Base-by-base conservation (phyloP, 2,888 invertebrate genomes). In the Patella caerulea region DNA sequence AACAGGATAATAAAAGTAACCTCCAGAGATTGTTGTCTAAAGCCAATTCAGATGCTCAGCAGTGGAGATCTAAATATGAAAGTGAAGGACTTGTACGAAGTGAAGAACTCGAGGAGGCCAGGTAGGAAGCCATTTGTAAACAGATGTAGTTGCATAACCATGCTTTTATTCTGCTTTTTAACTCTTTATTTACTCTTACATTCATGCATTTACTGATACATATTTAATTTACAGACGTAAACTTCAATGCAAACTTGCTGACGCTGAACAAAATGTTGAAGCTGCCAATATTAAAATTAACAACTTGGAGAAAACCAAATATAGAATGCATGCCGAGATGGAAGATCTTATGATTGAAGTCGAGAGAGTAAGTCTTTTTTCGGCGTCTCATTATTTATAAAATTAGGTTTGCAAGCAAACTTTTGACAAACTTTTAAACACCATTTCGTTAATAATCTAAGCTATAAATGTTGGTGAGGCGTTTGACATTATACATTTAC, bases 61-160 rank as follows among this genome's bases (percentile, higher is more conserved):
- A 98, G 87, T 98, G 98, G 98, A 95, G 98, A 91, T 96, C 97
- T 93, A 98, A 98, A 93, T 98, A 98, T 95, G 99, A 99, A 93
- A 96, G 96, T 90, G 99, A 87, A 74, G 89, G 88, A 52, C 55
- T 76, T 17, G 97, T 98, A 55, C 83, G 89, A 77, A 83, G 88
- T 72, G 89, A 91, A 82, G 93, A 93, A 78, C 82, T 92, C 70
- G 92, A 92, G 74, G 93, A 93, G 79, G 89, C 90, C 15, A 87
- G 77, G 80, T 80, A 73, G 72, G 74, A 69, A 45, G 9, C 45
- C 1, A 45, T 9, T 45, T 45, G n/a, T n/a, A n/a, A n/a, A 45
- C 45, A 45, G 2, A 17, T 15, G 65, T 5, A 34, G 4, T 34
- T 45, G 45, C 45, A 45, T 45, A 45, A 45, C 45, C 45, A 45